Evolutionary conservation across 2,888 invertebrate species (phyloP), one percentile per base, ranked within the genome.

Genomic region (Drosophila birchii): DNA sequence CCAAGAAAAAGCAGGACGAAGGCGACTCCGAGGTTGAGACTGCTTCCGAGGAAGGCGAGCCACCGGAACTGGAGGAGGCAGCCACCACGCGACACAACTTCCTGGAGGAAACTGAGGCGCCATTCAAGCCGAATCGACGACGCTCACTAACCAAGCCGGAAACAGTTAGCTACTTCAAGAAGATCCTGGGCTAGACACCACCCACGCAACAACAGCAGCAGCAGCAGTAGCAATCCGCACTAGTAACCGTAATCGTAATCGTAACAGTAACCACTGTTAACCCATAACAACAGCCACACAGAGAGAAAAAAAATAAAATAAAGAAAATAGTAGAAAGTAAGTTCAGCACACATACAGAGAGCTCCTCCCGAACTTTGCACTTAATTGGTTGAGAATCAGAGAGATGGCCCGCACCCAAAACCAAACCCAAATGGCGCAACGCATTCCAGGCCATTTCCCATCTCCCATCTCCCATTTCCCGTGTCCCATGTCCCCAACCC

Each of bases 61-160:
- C 7, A 34, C 44, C 23, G 78, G 74, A 56, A 55, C 64, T 73
- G 49, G 64, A 67, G 47, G 70, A 70, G 70, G 67, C 78, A 71
- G 60, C 80, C 71, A 72, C 51, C 76, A 81, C 87, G 69, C 87
- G 91, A 67, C 92, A 85, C 72, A 92, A 92, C 81, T 92, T 92
- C 83, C 89, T 92, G 60, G 92, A 92, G 78, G 91, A 92, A 78
- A 92, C 92, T 70, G 92, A 89, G 84, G 88, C 92, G 71, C 92
- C 91, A 63, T 92, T 91, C 71, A 92, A 92, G 75, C 93, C 92
- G 53, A 93, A 93, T 85, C 92, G 93, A 78, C 89, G 91, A 81
- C 92, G 93, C 71, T 89, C 90, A 64, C 90, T 93, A 59, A 92
- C 91, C 73, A 92, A 93, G 76, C 92, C 92, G 80, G 92, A 92